These are phyloP conservation scores for Lipotes vexillifer DNA, from an alignment of 2,113 vertebrate genomes.

Conservation along the genomic window DNA sequence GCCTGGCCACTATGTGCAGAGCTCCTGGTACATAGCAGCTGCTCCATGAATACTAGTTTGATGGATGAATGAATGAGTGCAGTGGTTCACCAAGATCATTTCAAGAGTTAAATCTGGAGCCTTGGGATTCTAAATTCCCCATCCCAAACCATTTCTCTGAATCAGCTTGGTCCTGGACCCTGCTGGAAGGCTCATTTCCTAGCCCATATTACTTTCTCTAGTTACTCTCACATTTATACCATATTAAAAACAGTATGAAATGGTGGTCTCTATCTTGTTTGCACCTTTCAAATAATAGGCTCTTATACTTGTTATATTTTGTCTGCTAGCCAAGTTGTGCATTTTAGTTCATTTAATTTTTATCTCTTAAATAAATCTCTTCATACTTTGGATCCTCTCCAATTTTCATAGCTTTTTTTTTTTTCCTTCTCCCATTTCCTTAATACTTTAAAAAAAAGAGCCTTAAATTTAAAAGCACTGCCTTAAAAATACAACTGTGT, in stretches of 20 bases:
- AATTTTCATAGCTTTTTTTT: not conserved
- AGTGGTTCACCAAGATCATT: not conserved
- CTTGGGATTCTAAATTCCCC: not conserved
- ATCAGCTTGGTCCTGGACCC: not conserved
- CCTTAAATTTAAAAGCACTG: not conserved
- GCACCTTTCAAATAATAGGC: not conserved
- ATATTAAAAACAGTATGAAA: not conserved
- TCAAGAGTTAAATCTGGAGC: not conserved
- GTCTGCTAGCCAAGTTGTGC: not conserved
- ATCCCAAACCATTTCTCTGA: not conserved
- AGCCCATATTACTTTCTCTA: not conserved
- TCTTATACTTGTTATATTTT: not conserved
- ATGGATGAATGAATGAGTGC: not conserved
- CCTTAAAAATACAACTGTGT: not conserved
- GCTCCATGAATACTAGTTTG: not conserved
- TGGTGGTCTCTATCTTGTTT: not conserved
- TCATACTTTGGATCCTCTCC: not conserved
- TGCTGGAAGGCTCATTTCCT: not conserved
- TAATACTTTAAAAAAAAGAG: not conserved
- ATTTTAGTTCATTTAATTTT: slow-evolving; percentile 4
- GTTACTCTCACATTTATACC: not conserved
- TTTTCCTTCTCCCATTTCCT: not conserved
- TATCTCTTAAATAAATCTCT: not conserved
- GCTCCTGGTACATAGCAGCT: not conserved
- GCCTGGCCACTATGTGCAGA: not conserved